Base-by-base conservation (phyloP, 2,113 vertebrate genomes). In the Halichoeres trimaculatus region DNA sequence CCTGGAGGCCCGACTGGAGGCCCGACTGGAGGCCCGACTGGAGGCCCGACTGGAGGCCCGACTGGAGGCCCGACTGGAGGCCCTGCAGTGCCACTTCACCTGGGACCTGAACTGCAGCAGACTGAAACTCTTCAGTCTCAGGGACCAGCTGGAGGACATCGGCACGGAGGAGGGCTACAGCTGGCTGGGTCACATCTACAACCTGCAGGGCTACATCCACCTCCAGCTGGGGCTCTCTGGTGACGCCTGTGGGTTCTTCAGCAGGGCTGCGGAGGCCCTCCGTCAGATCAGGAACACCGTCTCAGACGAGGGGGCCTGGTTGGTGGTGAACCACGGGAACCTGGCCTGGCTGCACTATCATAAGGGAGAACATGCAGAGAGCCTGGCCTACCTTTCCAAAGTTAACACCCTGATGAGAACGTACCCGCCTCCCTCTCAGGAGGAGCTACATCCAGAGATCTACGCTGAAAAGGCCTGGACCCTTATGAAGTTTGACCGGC, bases 391-490 rank as follows among this genome's bases (percentile, higher is more conserved):
- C 56, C 35, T 91, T 55, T 79, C 57, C 19, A 86, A 84, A 60
- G 41, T 86, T 0, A 45, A 74, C 0, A 19, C 11, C 4, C 70
- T 88, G 38, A 65, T 70, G 41, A 54, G 13, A 0, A 23, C 81
- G 9, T 66, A 85, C 13, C 84, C 90, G 8, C 59, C 78, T 47
- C 85, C 81, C 6, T 76, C 30, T 5, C 64, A 60, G 23, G 80
- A 66, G 0, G 72, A 87, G 26, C 85, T 79, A n/a, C 88, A 90
- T 12, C 75, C 89, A 0, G 91, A 91, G 68, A 52, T 91, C 40
- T 83, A 47, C 0, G 90, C 85, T 1, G 91, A 93, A 50, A 91
- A 90, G 50, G 91, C 78, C 66, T 93, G 90, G 90, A 90, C 83
- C 3, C 72, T 93, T 68, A 91, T 91, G 90, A 85, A 78, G 43